A percentile compares a stretch with the other conserved stretches of the same genome.
phyloP scores from a whole-genome alignment of 2,113 vertebrate genomes.

The Australoheros scitulus region DNA sequence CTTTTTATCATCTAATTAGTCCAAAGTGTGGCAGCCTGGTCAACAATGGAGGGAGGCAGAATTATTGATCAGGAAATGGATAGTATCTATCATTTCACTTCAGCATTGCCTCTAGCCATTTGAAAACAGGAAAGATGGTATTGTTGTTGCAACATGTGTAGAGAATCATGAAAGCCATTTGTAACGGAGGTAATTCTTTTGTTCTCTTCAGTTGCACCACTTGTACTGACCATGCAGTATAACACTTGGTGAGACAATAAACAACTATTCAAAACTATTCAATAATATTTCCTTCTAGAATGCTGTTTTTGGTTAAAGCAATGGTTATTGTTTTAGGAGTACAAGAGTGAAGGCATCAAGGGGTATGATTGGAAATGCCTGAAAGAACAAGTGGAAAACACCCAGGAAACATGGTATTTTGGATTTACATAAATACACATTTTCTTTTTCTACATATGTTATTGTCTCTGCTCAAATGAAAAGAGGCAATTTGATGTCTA shows the following conservation, averaged over 20 bases:
- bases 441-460: too few species aligned
- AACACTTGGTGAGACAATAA: background rate
- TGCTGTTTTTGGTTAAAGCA: background rate
- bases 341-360: background rate
- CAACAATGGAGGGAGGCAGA: constrained; percentile 83
- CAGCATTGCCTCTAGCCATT: constrained; percentile 45
- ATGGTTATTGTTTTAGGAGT: background rate
- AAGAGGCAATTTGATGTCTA: background rate
- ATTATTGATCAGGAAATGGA: constrained; percentile 91
- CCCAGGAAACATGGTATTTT: background rate
- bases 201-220: constrained; percentile 32
- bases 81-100: constrained; percentile 90
- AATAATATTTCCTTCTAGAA: background rate
- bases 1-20: constrained; percentile 99
- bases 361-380: background rate
- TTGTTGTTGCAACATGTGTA: constrained; percentile 65
- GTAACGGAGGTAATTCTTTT: constrained; percentile 25
- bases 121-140: constrained; percentile 70
- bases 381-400: background rate
- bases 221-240: constrained; percentile 9
- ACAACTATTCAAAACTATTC: background rate
- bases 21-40: constrained; percentile 87
- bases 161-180: constrained; percentile 39
- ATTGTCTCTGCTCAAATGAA: too few species aligned
- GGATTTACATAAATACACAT: too few species aligned